Conservation (phyloP, 2,888 invertebrate species). For the Amorpha juglandis region DNA sequence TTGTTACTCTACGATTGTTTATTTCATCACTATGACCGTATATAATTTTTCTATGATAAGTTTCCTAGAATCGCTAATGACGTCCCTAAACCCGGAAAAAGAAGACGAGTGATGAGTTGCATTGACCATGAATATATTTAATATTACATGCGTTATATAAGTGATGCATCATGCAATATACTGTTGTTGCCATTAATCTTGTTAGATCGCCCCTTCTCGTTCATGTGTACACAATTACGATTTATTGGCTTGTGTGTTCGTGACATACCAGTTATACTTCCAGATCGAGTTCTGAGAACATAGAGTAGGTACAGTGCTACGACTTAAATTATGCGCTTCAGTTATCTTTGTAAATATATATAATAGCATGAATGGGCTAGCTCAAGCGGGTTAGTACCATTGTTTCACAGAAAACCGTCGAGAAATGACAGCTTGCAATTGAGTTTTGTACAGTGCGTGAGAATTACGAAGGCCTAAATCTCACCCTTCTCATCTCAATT, state of each 20-base stretch:
- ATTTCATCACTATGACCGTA: too few species aligned
- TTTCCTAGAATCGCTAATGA: neutral
- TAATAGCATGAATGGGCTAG: too few species aligned
- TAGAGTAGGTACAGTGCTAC: neutral
- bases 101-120: neutral
- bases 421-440: too few species aligned
- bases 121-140: conserved; percentile 15
- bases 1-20: too few species aligned
- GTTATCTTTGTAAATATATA: too few species aligned
- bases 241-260: neutral
- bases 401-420: too few species aligned
- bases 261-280: neutral
- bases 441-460: too few species aligned
- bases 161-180: conserved; percentile 3
- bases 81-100: neutral
- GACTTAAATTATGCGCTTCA: too few species aligned
- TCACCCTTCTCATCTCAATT: too few species aligned
- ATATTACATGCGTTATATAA: neutral
- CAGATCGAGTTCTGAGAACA: neutral
- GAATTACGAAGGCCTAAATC: too few species aligned
- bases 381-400: too few species aligned
- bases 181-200: conserved; percentile 1
- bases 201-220: neutral
- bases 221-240: neutral
- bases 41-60: neutral